Percentiles rank a stretch among this genome's conserved stretches.
These are phyloP conservation scores for Pammene aurita DNA, from an alignment of 2,888 invertebrate genomes.

Conservation along the genomic window DNA sequence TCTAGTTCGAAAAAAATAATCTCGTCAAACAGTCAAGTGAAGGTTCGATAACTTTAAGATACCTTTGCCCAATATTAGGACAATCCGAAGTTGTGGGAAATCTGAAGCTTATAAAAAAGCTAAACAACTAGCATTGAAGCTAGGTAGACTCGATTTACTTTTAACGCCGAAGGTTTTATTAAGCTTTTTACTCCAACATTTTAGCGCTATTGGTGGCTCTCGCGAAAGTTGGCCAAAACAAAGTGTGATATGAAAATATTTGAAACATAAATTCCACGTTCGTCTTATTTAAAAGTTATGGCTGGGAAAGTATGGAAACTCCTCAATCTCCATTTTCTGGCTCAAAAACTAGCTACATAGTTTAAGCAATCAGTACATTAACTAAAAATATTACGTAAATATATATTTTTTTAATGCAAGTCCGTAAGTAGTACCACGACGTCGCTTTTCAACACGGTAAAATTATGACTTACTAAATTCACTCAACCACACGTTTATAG, in stretches of 20 bases:
- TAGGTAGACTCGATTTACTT: neutral
- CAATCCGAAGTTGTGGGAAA: no score
- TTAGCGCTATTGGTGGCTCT: slow-evolving; percentile 12
- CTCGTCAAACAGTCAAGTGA: no score
- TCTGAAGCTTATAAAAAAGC: no score
- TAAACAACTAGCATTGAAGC: neutral
- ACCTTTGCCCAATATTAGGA: no score
- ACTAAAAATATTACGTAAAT: neutral
- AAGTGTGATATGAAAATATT: slow-evolving; percentile 55
- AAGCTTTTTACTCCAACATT: slow-evolving; percentile 7
- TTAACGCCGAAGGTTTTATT: slow-evolving; percentile 4
- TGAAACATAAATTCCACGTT: slow-evolving; percentile 57
- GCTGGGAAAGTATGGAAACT: slow-evolving; percentile 47
- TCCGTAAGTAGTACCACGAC: no score
- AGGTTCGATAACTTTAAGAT: no score
- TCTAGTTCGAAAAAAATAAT: no score
- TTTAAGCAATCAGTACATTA: slow-evolving; percentile 6
- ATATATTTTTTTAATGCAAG: no score
- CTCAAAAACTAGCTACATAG: slow-evolving; percentile 29
- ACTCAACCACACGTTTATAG: no score
- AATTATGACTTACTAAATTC: no score
- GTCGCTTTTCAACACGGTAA: no score
- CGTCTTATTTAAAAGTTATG: slow-evolving; percentile 66
- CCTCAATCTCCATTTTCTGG: slow-evolving; percentile 47
- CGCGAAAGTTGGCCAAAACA: slow-evolving; percentile 46